These are phyloP conservation scores for Palythoa grandis DNA, from an alignment of 92 coral and sea anemone species.

Conservation along the genomic window DNA sequence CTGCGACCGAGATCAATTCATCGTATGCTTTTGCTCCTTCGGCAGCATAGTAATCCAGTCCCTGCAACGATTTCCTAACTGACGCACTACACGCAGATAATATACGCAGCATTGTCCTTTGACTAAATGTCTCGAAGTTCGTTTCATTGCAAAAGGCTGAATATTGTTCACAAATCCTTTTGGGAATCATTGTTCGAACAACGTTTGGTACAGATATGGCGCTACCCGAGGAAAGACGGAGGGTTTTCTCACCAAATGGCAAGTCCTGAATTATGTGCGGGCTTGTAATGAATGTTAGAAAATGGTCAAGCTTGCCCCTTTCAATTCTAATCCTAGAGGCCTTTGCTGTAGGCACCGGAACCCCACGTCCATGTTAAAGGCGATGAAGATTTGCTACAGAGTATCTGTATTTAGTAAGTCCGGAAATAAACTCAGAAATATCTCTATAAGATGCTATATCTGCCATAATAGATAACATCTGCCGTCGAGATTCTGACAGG, in stretches of 20 bases:
- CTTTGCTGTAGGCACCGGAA: not conserved
- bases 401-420: constrained; percentile 2
- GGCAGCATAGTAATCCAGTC: constrained; percentile 56
- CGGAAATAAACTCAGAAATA: not conserved
- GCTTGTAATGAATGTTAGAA: not conserved
- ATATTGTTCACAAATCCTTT: constrained; percentile 60
- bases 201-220: constrained; percentile 58
- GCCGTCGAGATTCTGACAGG: constrained; percentile 4
- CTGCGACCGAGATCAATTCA: constrained; percentile 24
- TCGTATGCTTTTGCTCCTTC: constrained; percentile 58
- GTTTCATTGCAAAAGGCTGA: constrained; percentile 48
- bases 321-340: not conserved
- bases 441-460: not conserved
- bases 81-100: constrained; percentile 49
- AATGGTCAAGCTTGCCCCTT: not conserved
- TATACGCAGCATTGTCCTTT: constrained; percentile 48
- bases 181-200: constrained; percentile 65
- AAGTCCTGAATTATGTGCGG: constrained; percentile 69
- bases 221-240: constrained; percentile 53
- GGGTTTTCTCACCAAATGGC: constrained; percentile 65
- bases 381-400: constrained; percentile 2
- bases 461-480: constrained; percentile 6
- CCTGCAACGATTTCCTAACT: constrained; percentile 53
- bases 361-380: constrained; percentile 1
- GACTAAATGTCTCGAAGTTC: constrained; percentile 44